Conservation (phyloP, 1,140 invertebrate genomes). For the Drosophila oshimai region DNA sequence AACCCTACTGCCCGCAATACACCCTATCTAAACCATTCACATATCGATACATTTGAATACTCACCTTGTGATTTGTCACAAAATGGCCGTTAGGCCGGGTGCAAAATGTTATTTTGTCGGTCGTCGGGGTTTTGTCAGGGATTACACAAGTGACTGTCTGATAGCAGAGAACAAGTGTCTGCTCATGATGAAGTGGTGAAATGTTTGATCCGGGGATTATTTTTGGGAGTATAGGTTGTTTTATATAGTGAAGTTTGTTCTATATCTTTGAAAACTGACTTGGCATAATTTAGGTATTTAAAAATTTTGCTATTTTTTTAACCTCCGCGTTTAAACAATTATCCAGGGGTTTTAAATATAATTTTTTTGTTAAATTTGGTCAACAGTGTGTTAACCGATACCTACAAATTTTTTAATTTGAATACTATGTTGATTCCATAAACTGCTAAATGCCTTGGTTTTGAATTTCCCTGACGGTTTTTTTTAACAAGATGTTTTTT, state of each 20-base stretch:
- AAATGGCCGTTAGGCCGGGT: slow-evolving; percentile 35
- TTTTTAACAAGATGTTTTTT: neutral
- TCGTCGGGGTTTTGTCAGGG: slow-evolving; percentile 1
- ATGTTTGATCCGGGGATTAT: slow-evolving; percentile 3
- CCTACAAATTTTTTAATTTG: too few species aligned
- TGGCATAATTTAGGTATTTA: neutral
- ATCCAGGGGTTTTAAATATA: too few species aligned
- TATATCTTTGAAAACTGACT: neutral
- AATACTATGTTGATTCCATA: too few species aligned
- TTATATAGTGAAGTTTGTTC: too few species aligned
- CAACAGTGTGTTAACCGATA: too few species aligned
- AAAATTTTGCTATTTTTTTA: slow-evolving; percentile 4
- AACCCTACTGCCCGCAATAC: neutral
- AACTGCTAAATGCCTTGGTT: too few species aligned
- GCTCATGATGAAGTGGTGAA: slow-evolving; percentile 13
- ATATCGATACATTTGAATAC: slow-evolving; percentile 18
- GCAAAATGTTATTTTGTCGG: slow-evolving; percentile 30
- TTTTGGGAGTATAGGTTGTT: neutral
- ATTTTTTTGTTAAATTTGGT: too few species aligned
- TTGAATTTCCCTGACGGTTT: too few species aligned
- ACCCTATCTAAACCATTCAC: neutral
- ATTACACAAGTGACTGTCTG: slow-evolving; percentile 28
- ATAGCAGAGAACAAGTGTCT: slow-evolving; percentile 27
- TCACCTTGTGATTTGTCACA: slow-evolving; percentile 38
- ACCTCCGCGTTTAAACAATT: too few species aligned